phyloP scores from a whole-genome alignment of 2,797 vertebrate genomes.

The Borostomias antarcticus region DNA sequence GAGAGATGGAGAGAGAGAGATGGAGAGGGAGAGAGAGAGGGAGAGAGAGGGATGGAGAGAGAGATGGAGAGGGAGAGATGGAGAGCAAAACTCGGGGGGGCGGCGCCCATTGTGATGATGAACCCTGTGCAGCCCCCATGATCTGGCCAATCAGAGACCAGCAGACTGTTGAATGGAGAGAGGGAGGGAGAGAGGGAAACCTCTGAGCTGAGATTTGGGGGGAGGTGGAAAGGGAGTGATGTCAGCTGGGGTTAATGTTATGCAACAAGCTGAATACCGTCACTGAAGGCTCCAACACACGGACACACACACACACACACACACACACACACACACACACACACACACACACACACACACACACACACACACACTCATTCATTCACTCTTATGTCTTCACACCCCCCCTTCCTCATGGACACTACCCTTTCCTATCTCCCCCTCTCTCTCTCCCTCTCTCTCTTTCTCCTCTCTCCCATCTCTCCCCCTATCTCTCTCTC shows the following conservation, averaged over 20 bases:
- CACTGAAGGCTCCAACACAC: slow-evolving; percentile 63
- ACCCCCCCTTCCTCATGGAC: too few species aligned
- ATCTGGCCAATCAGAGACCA: slow-evolving; percentile 78
- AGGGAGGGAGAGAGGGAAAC: slow-evolving; percentile 43
- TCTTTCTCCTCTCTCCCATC: not conserved
- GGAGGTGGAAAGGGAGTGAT: slow-evolving; percentile 69
- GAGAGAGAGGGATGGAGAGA: too few species aligned
- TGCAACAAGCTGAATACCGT: slow-evolving; percentile 77
- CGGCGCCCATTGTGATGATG: slow-evolving; percentile 70
- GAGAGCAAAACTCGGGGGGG: slow-evolving; percentile 70
- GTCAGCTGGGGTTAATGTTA: slow-evolving; percentile 86
- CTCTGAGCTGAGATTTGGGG: slow-evolving; percentile 57
- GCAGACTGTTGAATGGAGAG: slow-evolving; percentile 72
- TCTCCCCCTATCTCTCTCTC: slow-evolving; percentile 3
- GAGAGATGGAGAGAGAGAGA: too few species aligned
- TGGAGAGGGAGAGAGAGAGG: too few species aligned
- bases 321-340: too few species aligned
- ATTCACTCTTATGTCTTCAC: too few species aligned
- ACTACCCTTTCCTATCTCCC: too few species aligned
- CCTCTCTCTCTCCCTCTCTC: slow-evolving; percentile 16
- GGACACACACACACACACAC: too few species aligned
- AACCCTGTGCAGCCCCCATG: slow-evolving; percentile 67
- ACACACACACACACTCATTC: slow-evolving; percentile 41
- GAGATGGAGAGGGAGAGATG: too few species aligned
- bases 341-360: too few species aligned